Evolutionary conservation across 1,140 invertebrate genomes (phyloP), one percentile per base, ranked within the genome.

Genomic region (Pygmarrhopalites habei): DNA sequence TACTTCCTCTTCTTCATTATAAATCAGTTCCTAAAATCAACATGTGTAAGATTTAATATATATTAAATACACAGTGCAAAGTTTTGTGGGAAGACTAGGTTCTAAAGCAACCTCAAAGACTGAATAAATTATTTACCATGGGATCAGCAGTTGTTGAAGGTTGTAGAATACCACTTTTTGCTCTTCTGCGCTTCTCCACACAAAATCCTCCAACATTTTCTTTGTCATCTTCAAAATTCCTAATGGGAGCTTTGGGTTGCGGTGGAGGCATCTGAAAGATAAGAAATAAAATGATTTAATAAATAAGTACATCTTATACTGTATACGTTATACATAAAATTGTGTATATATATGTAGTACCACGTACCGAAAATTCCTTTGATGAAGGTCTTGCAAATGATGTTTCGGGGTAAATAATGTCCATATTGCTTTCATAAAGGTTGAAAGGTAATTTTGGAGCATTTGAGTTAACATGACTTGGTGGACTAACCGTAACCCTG

Each of bases 111-210:
- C n/a, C n/a, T n/a, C n/a, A n/a, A n/a, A n/a, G n/a, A n/a, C n/a
- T 7, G 32, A 35, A 35, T 35, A 5, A 35, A 7, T 35, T 15
- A 17, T n/a, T 3, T 56, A 56, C 53, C 53, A 56, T 56, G 7
- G 53, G 53, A 19, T 56, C 53, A 3, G 53, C 53, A 3, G 53
- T n/a, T 23, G 29, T 32, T 21, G 53, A 56, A 21, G 53, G 53
- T 15, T n/a, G 12, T 2, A 56, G 35, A 56, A 56, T 39, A 7
- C 53, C 53, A n/a, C 15, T 41, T 19, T 26, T 7, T 12, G 17
- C 12, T 15, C 53, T 21, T 19, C 3, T 35, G 3, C 3, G 53
- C 23, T 56, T 56, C 30, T 10, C 26, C 3, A 39, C 12, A 5
- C n/a, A 17, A 19, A 4, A 12, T 26, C 5, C 3, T 4, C 3